These are phyloP conservation scores for Ennomos fuscantarius DNA, from an alignment of 2,888 invertebrate species.

Conservation along the genomic window DNA sequence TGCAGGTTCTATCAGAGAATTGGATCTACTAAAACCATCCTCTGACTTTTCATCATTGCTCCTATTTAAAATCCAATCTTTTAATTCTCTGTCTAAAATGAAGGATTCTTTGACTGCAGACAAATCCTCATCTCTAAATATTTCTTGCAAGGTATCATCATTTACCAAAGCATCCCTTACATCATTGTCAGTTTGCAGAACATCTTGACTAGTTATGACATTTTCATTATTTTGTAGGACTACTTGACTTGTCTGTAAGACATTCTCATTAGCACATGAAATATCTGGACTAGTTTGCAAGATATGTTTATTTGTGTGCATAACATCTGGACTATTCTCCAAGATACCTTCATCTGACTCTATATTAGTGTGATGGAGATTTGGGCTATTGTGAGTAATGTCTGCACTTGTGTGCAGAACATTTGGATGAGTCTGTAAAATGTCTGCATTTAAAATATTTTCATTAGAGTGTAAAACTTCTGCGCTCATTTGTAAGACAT, in stretches of 20 bases:
- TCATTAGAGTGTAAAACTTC: slow-evolving; percentile 2
- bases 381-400: slow-evolving; percentile 5
- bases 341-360: slow-evolving; percentile 9
- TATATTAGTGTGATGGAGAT: slow-evolving; percentile 8
- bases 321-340: slow-evolving; percentile 9
- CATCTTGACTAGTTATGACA: slow-evolving; percentile 21
- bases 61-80: slow-evolving; percentile 64
- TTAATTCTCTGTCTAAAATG: slow-evolving; percentile 56
- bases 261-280: slow-evolving; percentile 18
- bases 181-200: slow-evolving; percentile 23
- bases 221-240: slow-evolving; percentile 15
- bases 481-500: not conserved
- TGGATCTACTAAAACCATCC: slow-evolving; percentile 64
- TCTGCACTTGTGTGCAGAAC: slow-evolving; percentile 5
- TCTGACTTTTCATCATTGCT: slow-evolving; percentile 58
- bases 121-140: slow-evolving; percentile 61
- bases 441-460: slow-evolving; percentile 3
- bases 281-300: slow-evolving; percentile 20
- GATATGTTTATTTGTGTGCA: slow-evolving; percentile 9
- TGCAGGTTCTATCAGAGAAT: slow-evolving; percentile 61
- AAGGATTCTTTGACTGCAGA: slow-evolving; percentile 57
- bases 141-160: slow-evolving; percentile 52
- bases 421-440: slow-evolving; percentile 10
- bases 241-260: slow-evolving; percentile 21
- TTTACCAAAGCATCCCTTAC: slow-evolving; percentile 34